phyloP scores from a whole-genome alignment of 2,797 vertebrate species.

The Hydrophis major region DNA sequence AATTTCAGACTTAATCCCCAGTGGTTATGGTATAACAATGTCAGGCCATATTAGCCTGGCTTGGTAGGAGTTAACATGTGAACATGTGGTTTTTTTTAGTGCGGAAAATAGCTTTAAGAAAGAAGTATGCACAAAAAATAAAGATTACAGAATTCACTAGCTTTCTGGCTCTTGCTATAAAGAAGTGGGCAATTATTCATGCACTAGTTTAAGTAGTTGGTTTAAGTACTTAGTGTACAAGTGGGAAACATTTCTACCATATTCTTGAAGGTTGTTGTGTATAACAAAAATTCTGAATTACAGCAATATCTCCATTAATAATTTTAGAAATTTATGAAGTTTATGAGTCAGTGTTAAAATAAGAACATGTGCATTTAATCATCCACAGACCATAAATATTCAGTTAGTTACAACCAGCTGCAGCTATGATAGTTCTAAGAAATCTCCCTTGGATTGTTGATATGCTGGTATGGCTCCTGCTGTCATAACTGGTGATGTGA shows the following conservation, averaged over 20 bases:
- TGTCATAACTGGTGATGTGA: not conserved
- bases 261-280: not conserved
- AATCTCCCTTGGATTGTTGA: not conserved
- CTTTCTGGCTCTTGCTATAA: not conserved
- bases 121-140: not conserved
- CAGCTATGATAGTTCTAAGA: not conserved
- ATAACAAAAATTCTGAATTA: not conserved
- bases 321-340: not conserved
- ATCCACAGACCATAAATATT: not conserved
- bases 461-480: not conserved
- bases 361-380: not conserved
- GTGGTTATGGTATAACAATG: not conserved
- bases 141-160: not conserved
- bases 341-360: not conserved
- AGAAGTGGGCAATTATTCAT: not conserved
- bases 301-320: not conserved
- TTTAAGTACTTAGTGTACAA: not conserved
- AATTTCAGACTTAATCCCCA: not conserved
- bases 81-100: not conserved
- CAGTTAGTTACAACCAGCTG: not conserved
- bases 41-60: not conserved
- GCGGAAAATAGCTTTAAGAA: not conserved
- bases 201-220: not conserved
- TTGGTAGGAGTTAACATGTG: not conserved
- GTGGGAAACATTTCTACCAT: not conserved